Conservation (phyloP, 2,888 invertebrate genomes). For the Netelia virgata region DNA sequence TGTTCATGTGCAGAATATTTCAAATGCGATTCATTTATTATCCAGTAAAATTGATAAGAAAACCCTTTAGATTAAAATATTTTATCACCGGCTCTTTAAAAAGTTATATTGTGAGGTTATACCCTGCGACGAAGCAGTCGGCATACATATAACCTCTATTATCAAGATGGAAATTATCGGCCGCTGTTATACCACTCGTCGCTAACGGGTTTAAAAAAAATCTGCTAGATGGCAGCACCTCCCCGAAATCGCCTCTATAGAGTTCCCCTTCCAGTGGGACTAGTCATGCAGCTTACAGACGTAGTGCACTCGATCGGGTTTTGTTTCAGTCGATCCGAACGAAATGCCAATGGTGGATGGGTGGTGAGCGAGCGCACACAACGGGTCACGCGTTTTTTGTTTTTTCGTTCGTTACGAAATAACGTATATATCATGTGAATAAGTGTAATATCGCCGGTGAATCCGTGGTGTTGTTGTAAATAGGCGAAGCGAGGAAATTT, state of each 20-base stretch:
- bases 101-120: background rate
- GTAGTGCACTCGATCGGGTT: conserved; percentile 70
- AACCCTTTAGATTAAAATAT: no score
- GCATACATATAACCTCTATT: background rate
- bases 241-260: no score
- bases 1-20: conserved; percentile 34
- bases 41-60: background rate
- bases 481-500: conserved; percentile 47
- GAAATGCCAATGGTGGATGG: conserved; percentile 72
- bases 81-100: no score
- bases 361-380: conserved; percentile 68
- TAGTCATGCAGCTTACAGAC: conserved; percentile 7
- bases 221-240: background rate
- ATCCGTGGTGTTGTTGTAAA: conserved; percentile 57
- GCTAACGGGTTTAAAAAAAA: background rate
- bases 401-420: conserved; percentile 12
- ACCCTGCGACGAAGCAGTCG: no score
- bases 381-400: conserved; percentile 50
- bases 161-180: background rate
- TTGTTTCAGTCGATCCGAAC: conserved; percentile 70
- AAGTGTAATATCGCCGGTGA: conserved; percentile 62
- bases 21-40: conserved; percentile 34
- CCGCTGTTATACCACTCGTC: no score
- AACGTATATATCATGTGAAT: conserved; percentile 64
- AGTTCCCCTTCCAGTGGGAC: background rate